Evolutionary conservation across 2,888 invertebrate genomes (phyloP).

Genomic region (Lasioglossum malachurum): DNA sequence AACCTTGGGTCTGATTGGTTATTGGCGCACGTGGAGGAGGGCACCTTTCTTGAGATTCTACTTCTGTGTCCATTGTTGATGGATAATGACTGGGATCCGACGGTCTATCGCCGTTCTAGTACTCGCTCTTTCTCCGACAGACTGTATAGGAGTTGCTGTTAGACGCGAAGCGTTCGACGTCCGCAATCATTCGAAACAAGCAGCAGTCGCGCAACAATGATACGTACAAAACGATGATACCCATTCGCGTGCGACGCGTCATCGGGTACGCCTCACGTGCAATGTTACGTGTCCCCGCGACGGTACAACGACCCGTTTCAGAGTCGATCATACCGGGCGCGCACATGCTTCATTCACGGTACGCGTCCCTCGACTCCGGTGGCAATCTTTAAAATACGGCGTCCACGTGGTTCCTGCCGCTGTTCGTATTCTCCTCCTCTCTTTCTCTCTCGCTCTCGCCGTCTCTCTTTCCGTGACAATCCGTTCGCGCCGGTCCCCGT

Average conservation of each 20-base stretch:
- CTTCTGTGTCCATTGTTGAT: neutral
- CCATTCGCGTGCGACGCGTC: constrained; percentile 19
- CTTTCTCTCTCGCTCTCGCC: constrained; percentile 13
- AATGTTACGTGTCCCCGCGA: constrained; percentile 22
- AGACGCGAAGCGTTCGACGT: neutral
- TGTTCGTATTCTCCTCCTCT: constrained; percentile 36
- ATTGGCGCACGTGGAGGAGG: neutral
- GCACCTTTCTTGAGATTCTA: neutral
- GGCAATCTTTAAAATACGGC: constrained; percentile 48
- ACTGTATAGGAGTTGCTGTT: neutral
- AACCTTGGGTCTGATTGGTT: neutral
- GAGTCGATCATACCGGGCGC: constrained; percentile 36
- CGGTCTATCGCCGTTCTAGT: neutral
- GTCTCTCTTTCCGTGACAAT: constrained; percentile 19
- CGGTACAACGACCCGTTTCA: constrained; percentile 39
- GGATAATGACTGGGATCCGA: neutral
- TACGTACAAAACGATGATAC: neutral
- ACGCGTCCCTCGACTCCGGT: constrained; percentile 14
- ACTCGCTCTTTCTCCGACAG: neutral
- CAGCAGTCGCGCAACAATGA: neutral
- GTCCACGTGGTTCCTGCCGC: constrained; percentile 43
- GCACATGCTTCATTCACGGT: constrained; percentile 30
- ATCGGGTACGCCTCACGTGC: constrained; percentile 21
- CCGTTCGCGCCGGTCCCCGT: constrained; percentile 35
- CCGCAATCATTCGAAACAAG: neutral